Base-by-base conservation (phyloP, 2,113 vertebrate species). In the Tylochromis polylepis region DNA sequence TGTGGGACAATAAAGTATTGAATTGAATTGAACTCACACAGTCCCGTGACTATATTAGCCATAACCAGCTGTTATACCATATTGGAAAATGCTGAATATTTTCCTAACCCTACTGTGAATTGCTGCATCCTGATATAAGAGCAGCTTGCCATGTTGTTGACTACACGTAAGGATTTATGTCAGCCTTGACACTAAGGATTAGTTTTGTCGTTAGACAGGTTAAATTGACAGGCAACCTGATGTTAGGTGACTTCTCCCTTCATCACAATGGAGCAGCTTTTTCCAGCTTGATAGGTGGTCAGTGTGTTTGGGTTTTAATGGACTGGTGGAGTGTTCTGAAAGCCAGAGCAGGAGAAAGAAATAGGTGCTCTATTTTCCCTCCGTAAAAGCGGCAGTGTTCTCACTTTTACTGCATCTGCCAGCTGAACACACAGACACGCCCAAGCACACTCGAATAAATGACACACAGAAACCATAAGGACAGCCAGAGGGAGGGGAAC, bases 391-490 rank as follows among this genome's bases (percentile, higher is more conserved):
- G 9, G 91, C 89, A 78, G 55, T 57, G 53, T 87, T 79, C 77
- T 86, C 56, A 89, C 75, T 87, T 88, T 87, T 83, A 84, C 86
- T 85, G 89, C 92, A 87, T 87, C 87, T 89, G 88, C 86, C 72
- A 81, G 67, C 34, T 41, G 41, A 88, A 51, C 80, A 83, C 70
- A 55, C 56, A 51, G 24, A 27, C 38, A 81, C 78, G 51, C 18
- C 8, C 82, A 58, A 11, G 81, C n/a, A 85, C 29, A 59, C 83
- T 75, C 51, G 56, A 49, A 86, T 34, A 56, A 70, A 78, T 34
- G 9, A 43, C 46, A 88, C 46, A 79, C 20, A 60, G 8, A 80
- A 62, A 79, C 72, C 79, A 67, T 60, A 55, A 46, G 75, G 82
- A 70, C 51, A 41, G 79, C 59, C 41, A 43, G 53, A 24, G 5